A percentile compares a stretch with the other conserved stretches of the same genome.
Evolutionary conservation across 2,113 vertebrate species (phyloP).

Genomic region (Charina bottae): DNA sequence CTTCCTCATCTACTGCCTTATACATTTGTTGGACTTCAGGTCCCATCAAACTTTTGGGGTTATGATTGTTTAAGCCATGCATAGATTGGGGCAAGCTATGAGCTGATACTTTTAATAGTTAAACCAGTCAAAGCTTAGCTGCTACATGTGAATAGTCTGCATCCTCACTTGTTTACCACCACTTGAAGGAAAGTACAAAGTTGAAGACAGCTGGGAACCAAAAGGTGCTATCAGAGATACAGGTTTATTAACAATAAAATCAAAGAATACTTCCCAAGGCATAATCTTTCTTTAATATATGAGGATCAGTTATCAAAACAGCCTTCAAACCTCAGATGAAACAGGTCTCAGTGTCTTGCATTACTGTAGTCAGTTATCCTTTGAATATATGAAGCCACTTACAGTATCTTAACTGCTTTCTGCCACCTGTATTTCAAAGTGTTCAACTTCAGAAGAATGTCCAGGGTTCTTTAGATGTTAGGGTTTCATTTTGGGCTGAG

Average conservation of each 20-base stretch:
- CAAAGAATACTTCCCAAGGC: constrained; percentile 42
- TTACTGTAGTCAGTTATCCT: background rate
- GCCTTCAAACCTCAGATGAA: constrained; percentile 25
- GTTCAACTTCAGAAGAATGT: background rate
- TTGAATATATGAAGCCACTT: constrained; percentile 17
- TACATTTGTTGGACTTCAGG: background rate
- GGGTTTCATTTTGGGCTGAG: constrained; percentile 19
- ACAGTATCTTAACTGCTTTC: constrained; percentile 23
- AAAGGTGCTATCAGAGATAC: background rate
- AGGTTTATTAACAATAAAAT: constrained; percentile 62
- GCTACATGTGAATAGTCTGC: background rate
- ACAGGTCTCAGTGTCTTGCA: background rate
- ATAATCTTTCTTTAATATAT: constrained; percentile 32
- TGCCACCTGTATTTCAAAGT: constrained; percentile 15
- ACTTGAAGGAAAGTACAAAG: constrained; percentile 7
- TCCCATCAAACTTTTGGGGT: background rate
- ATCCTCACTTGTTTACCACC: constrained; percentile 13
- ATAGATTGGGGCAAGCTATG: background rate
- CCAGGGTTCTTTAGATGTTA: constrained; percentile 35
- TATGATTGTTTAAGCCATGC: background rate
- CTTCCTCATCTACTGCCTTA: background rate
- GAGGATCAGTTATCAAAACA: constrained; percentile 24
- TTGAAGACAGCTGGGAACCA: constrained; percentile 33
- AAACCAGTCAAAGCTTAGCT: constrained; percentile 3
- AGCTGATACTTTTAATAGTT: background rate